Percentiles rank a stretch among this genome's conserved stretches.
These are phyloP conservation scores for Kuschelorhynchus macadamiae DNA, from an alignment of 2,888 invertebrate genomes.

Conservation along the genomic window DNA sequence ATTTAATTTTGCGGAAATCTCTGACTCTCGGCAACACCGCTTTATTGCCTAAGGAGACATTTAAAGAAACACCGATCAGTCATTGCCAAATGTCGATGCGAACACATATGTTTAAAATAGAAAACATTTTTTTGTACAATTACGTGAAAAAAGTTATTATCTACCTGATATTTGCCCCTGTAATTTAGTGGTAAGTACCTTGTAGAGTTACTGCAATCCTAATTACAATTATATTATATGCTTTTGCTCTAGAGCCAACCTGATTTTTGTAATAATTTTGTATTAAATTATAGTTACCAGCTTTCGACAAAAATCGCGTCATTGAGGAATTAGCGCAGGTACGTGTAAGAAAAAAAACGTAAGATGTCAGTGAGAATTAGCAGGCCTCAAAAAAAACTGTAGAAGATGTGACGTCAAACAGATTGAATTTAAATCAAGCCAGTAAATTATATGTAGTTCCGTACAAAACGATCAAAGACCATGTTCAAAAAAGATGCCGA, in stretches of 20 bases:
- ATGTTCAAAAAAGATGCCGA: too few species aligned
- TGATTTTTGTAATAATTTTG: too few species aligned
- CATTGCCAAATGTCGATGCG: too few species aligned
- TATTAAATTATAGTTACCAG: background rate
- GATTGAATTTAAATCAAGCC: background rate
- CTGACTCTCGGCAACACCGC: too few species aligned
- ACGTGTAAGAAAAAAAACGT: background rate
- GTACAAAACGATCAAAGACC: constrained; percentile 6
- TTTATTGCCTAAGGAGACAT: too few species aligned
- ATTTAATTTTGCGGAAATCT: too few species aligned
- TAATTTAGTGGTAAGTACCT: constrained; percentile 3
- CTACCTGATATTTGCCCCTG: background rate
- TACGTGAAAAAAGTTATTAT: too few species aligned
- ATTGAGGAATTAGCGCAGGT: constrained; percentile 16
- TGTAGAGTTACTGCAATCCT: background rate
- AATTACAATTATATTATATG: too few species aligned
- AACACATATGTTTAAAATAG: background rate
- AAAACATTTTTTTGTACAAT: background rate
- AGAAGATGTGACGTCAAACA: background rate
- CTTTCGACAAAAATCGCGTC: constrained; percentile 5
- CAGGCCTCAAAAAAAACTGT: background rate
- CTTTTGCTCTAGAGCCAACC: too few species aligned
- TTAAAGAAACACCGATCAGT: constrained; percentile 1
- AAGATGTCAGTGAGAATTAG: constrained; percentile 1
- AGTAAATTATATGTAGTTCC: constrained; percentile 8